Conservation (phyloP, 1,140 invertebrate species). For the Homarus americanus region DNA sequence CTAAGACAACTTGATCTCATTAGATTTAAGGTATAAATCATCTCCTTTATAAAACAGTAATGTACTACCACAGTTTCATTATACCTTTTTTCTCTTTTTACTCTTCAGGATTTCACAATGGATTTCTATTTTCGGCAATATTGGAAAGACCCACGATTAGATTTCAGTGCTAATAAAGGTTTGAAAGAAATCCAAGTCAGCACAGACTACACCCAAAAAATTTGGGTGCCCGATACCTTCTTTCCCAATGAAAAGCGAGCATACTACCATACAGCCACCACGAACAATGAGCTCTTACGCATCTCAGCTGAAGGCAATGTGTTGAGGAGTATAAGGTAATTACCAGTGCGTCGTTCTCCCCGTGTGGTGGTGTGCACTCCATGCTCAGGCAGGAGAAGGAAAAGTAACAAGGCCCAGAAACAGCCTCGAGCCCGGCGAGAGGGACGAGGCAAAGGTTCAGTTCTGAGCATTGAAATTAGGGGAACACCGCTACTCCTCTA, state of each 20-base stretch:
- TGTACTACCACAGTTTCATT: constrained; percentile 19
- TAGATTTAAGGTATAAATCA: constrained; percentile 43
- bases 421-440: not conserved
- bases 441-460: not conserved
- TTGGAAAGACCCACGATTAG: constrained; percentile 96
- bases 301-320: constrained; percentile 96
- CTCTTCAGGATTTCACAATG: constrained; percentile 94
- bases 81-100: constrained; percentile 71
- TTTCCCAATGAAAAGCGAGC: constrained; percentile 99
- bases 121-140: constrained; percentile 99
- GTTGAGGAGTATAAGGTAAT: constrained; percentile 88
- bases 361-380: not conserved
- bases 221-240: constrained; percentile 99
- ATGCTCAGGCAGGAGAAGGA: not conserved
- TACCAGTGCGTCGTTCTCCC: constrained; percentile 34
- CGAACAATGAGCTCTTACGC: constrained; percentile 97
- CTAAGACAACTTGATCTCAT: constrained; percentile 44
- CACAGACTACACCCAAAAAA: constrained; percentile 97
- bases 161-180: constrained; percentile 90
- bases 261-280: constrained; percentile 98
- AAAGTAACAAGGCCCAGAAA: constrained; percentile 5
- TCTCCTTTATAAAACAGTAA: constrained; percentile 20
- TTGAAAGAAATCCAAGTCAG: constrained; percentile 90
- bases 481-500: constrained; percentile 18
- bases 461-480: constrained; percentile 64